Percentiles rank a stretch among this genome's conserved stretches.
Evolutionary conservation across 2,113 vertebrate genomes (phyloP).

Genomic region (Ictidomys tridecemlineatus): DNA sequence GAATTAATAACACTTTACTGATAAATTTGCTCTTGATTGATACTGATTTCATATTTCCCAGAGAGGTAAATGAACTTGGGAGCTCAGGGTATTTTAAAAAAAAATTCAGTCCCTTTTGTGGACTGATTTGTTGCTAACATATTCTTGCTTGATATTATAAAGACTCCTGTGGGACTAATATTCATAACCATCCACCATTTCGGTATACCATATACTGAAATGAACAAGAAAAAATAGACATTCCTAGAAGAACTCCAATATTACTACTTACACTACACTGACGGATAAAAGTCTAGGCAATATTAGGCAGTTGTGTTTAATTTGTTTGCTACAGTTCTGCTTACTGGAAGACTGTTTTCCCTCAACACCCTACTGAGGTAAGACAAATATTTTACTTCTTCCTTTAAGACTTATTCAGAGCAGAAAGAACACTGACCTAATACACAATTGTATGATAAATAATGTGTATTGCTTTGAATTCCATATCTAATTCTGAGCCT

Average conservation of each 20-base stretch:
- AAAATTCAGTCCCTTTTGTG: background rate
- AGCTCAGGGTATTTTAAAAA: background rate
- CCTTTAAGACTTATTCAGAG: background rate
- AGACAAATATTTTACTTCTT: background rate
- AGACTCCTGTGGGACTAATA: background rate
- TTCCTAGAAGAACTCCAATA: background rate
- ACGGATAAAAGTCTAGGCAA: background rate
- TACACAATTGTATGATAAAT: background rate
- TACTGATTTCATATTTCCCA: constrained; percentile 15
- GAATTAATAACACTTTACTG: constrained; percentile 2
- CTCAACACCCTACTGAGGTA: background rate
- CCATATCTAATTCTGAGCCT: background rate
- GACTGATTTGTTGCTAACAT: background rate
- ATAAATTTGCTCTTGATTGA: background rate
- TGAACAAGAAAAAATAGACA: background rate
- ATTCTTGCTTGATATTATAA: background rate
- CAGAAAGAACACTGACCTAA: background rate
- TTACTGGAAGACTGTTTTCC: background rate
- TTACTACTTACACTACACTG: background rate
- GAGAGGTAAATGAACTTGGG: background rate
- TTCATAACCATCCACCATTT: background rate
- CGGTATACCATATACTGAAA: background rate
- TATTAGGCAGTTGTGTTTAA: no score
- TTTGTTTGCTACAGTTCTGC: background rate
- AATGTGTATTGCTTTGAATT: background rate